These are phyloP conservation scores for Drosophila micromelanica DNA, from an alignment of 1,140 invertebrate species.

Conservation along the genomic window DNA sequence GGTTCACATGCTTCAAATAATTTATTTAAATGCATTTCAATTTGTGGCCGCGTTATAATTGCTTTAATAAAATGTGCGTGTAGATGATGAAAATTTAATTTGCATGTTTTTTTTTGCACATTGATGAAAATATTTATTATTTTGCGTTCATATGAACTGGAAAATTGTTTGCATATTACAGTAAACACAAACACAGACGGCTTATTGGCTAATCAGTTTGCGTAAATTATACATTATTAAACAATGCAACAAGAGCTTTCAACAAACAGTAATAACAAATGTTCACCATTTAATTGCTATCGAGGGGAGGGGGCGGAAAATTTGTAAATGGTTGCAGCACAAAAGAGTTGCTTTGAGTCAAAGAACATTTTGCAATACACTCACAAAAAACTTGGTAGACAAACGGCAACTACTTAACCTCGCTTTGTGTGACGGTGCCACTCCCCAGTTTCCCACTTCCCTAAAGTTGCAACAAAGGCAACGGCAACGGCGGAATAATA, in stretches of 20 bases:
- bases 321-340: not conserved
- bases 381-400: not conserved
- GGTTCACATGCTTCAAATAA: slow-evolving; percentile 32
- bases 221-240: slow-evolving; percentile 10
- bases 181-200: slow-evolving; percentile 33
- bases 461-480: slow-evolving; percentile 46
- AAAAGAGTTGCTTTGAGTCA: not conserved
- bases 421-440: not conserved
- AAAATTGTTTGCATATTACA: slow-evolving; percentile 52
- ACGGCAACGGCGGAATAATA: slow-evolving; percentile 71
- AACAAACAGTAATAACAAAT: slow-evolving; percentile 28
- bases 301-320: not conserved
- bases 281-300: slow-evolving; percentile 13
- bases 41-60: slow-evolving; percentile 52
- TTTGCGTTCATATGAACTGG: slow-evolving; percentile 32
- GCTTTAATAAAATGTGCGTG: slow-evolving; percentile 66
- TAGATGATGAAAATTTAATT: slow-evolving; percentile 67
- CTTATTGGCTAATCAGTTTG: slow-evolving; percentile 68
- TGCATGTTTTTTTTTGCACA: slow-evolving; percentile 41
- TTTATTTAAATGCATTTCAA: slow-evolving; percentile 65
- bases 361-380: not conserved
- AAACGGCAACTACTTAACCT: slow-evolving; percentile 4
- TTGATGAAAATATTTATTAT: slow-evolving; percentile 16
- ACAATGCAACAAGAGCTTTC: slow-evolving; percentile 6
- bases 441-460: not conserved